Evolutionary conservation across 2,797 vertebrate genomes (phyloP).

Genomic region (Ctenopoma kingsleyae): DNA sequence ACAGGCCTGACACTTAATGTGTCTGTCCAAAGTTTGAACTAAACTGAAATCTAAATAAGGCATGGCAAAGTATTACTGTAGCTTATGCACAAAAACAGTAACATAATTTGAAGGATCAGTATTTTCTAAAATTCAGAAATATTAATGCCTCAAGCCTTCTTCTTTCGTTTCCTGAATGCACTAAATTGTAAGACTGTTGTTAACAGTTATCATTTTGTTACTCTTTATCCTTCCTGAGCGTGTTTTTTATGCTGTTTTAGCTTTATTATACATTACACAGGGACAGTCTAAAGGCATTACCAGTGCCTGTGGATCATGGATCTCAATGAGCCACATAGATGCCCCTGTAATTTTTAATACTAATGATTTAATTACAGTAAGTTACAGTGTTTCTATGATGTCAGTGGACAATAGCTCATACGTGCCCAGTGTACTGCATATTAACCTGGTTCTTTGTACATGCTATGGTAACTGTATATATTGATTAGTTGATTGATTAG

Average conservation of each 20-base stretch:
- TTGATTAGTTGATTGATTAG: conserved; percentile 63
- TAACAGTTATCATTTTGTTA: conserved; percentile 23
- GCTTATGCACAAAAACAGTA: conserved; percentile 7
- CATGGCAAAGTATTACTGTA: conserved; percentile 9
- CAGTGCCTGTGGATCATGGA: conserved; percentile 18
- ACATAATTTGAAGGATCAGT: neutral
- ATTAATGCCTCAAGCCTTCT: neutral
- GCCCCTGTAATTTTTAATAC: conserved; percentile 39
- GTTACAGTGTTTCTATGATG: conserved; percentile 45
- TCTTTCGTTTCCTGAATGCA: conserved; percentile 42
- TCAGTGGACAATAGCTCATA: conserved; percentile 45
- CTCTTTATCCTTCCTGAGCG: conserved; percentile 29
- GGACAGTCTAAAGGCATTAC: conserved; percentile 12
- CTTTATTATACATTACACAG: conserved; percentile 36
- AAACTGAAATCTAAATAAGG: conserved; percentile 28
- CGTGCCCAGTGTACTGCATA: conserved; percentile 68
- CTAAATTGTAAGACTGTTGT: conserved; percentile 32
- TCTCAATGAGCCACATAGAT: conserved; percentile 31
- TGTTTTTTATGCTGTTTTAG: conserved; percentile 35
- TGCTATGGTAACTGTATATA: conserved; percentile 72
- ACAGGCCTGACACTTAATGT: conserved; percentile 10
- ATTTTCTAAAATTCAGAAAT: conserved; percentile 2
- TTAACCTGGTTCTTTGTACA: conserved; percentile 69
- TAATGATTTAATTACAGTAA: conserved; percentile 33
- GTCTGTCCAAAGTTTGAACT: conserved; percentile 3